These are phyloP conservation scores for Noctua pronuba DNA, from an alignment of 2,888 invertebrate genomes.

Conservation along the genomic window DNA sequence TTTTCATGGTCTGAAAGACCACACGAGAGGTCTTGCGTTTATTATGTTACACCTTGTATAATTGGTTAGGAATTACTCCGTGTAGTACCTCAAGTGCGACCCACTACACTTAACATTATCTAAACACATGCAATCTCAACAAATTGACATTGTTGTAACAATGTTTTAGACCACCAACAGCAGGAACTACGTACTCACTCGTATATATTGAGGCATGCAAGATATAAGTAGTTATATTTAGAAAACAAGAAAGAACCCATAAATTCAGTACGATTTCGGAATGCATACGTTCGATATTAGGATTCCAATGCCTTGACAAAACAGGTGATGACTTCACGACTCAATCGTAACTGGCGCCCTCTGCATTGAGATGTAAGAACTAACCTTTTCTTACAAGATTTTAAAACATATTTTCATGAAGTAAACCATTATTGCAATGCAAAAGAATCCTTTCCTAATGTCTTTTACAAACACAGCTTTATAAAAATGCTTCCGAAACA, in stretches of 20 bases:
- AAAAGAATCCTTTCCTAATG: slow-evolving; percentile 42
- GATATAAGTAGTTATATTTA: slow-evolving; percentile 42
- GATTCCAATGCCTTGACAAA: slow-evolving; percentile 28
- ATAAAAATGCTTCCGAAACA: slow-evolving; percentile 51
- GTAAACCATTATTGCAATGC: slow-evolving; percentile 13
- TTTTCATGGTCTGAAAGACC: no score
- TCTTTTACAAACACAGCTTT: slow-evolving; percentile 49
- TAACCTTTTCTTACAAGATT: background rate
- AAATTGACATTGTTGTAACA: slow-evolving; percentile 75
- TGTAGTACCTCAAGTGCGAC: slow-evolving; percentile 34
- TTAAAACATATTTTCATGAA: background rate
- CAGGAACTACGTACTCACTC: slow-evolving; percentile 44
- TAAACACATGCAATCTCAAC: slow-evolving; percentile 62
- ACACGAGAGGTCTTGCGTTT: no score
- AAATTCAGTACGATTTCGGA: slow-evolving; percentile 74
- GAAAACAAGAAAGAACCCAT: slow-evolving; percentile 50
- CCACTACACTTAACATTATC: slow-evolving; percentile 44
- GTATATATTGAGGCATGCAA: slow-evolving; percentile 48
- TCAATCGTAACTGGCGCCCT: slow-evolving; percentile 17
- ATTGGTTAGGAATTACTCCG: slow-evolving; percentile 8
- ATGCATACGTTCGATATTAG: slow-evolving; percentile 68
- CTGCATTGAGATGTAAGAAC: slow-evolving; percentile 9
- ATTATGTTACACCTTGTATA: no score
- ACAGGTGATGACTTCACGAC: slow-evolving; percentile 10
- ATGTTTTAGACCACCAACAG: slow-evolving; percentile 57